A percentile compares a stretch with the other conserved stretches of the same genome.
These are phyloP conservation scores for Spilosoma lubricipeda DNA, from an alignment of 2,888 invertebrate genomes.

Conservation along the genomic window DNA sequence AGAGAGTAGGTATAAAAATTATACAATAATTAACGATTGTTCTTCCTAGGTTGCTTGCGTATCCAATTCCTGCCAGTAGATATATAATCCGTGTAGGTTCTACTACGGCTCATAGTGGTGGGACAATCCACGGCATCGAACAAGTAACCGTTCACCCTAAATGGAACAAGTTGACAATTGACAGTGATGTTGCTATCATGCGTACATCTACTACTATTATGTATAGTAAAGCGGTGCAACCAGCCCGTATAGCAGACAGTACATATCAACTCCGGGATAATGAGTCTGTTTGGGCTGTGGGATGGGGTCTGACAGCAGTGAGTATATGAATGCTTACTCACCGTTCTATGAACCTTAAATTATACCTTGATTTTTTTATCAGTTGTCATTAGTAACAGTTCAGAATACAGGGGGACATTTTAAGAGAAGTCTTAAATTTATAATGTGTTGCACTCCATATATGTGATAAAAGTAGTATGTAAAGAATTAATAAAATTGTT, in stretches of 20 bases:
- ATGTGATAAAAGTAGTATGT: too few species aligned
- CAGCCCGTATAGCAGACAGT: constrained; percentile 54
- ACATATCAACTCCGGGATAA: constrained; percentile 59
- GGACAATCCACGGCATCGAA: background rate
- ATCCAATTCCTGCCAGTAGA: background rate
- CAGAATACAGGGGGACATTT: too few species aligned
- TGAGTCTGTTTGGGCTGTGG: constrained; percentile 63
- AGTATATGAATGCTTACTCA: constrained; percentile 28
- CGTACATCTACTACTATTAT: constrained; percentile 48
- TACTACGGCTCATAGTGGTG: constrained; percentile 4
- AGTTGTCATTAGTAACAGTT: too few species aligned
- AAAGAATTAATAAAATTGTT: too few species aligned
- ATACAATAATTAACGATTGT: background rate
- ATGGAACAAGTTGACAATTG: constrained; percentile 54
- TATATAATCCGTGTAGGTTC: constrained; percentile 1
- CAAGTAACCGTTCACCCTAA: constrained; percentile 54
- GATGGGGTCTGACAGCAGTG: constrained; percentile 72
- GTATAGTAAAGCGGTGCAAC: constrained; percentile 39
- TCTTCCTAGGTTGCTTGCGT: background rate
- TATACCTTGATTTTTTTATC: too few species aligned
- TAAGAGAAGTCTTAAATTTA: too few species aligned
- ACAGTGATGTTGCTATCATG: constrained; percentile 67
- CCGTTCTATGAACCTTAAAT: too few species aligned
- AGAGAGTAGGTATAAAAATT: background rate
- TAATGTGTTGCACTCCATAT: too few species aligned